A percentile compares a stretch with the other conserved stretches of the same genome.
These are phyloP conservation scores for Ondatra zibethicus DNA, from an alignment of 2,113 vertebrate species.

Conservation along the genomic window DNA sequence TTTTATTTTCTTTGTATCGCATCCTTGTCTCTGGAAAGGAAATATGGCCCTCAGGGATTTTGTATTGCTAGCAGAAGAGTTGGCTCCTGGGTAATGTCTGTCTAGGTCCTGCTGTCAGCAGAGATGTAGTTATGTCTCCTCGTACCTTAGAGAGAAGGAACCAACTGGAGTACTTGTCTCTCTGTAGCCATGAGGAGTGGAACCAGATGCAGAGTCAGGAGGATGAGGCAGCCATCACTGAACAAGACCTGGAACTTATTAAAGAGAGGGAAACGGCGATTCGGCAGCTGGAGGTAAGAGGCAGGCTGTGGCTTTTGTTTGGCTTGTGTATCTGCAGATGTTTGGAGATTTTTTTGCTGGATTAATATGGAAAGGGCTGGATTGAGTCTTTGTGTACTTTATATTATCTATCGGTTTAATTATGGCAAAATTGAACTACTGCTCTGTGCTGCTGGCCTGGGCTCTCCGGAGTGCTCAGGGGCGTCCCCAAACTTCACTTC, in stretches of 20 bases:
- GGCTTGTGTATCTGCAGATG: background rate
- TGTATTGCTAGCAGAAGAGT: background rate
- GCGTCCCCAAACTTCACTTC: background rate
- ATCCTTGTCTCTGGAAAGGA: conserved; percentile 16
- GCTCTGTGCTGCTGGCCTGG: background rate
- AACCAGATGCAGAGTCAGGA: conserved; percentile 93
- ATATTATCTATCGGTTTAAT: conserved; percentile 27
- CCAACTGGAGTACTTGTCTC: conserved; percentile 68
- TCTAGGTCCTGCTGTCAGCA: background rate
- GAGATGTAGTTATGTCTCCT: background rate
- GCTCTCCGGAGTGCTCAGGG: background rate
- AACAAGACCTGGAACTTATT: conserved; percentile 97
- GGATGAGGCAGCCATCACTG: conserved; percentile 93
- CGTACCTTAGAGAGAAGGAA: background rate
- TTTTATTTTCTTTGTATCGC: background rate
- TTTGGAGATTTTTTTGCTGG: background rate
- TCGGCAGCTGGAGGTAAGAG: conserved; percentile 94
- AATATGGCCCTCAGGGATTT: background rate
- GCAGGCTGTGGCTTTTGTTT: background rate
- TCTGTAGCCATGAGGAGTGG: conserved; percentile 94
- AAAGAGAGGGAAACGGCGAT: conserved; percentile 97
- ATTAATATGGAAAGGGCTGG: conserved; percentile 38
- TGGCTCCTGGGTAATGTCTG: background rate
- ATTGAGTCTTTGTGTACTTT: conserved; percentile 18
- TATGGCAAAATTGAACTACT: background rate